A percentile compares a stretch with the other conserved stretches of the same genome.
phyloP scores from a whole-genome alignment of 1,140 invertebrate species.

The Oscheius sp. region DNA sequence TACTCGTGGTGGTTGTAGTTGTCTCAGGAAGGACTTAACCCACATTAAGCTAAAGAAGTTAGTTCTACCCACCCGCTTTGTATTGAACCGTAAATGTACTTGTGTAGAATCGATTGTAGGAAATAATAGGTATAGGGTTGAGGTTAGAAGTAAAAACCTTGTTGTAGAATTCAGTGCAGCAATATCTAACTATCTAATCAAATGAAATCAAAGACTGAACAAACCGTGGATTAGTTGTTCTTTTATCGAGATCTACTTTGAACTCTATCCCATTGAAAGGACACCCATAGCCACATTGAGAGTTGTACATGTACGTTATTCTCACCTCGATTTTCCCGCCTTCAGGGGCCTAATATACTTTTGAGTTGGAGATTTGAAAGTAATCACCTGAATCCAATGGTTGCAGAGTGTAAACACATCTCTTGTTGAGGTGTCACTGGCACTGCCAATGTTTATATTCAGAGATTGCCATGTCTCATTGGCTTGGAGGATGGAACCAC shows the following conservation, averaged over 20 bases:
- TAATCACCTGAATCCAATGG: background rate
- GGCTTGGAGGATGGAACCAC: background rate
- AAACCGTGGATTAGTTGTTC: background rate
- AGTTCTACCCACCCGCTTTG: background rate
- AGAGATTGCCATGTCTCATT: background rate
- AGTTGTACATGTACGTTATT: background rate
- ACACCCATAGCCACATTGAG: background rate
- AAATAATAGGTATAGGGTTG: background rate
- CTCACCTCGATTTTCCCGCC: background rate
- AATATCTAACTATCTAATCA: background rate
- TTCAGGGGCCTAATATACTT: slow-evolving; percentile 4
- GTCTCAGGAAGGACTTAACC: background rate
- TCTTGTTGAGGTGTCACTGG: background rate
- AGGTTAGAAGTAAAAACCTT: background rate
- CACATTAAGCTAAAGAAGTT: background rate
- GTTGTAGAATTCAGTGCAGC: background rate
- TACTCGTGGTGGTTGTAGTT: too few relatives aligned
- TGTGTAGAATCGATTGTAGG: background rate
- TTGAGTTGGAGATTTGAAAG: background rate
- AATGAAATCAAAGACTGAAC: background rate
- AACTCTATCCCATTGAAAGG: background rate
- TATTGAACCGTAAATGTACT: background rate
- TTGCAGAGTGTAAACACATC: background rate
- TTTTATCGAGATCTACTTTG: background rate
- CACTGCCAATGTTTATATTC: background rate